phyloP scores from a whole-genome alignment of 2,888 invertebrate species.

The Nomada ferruginata region DNA sequence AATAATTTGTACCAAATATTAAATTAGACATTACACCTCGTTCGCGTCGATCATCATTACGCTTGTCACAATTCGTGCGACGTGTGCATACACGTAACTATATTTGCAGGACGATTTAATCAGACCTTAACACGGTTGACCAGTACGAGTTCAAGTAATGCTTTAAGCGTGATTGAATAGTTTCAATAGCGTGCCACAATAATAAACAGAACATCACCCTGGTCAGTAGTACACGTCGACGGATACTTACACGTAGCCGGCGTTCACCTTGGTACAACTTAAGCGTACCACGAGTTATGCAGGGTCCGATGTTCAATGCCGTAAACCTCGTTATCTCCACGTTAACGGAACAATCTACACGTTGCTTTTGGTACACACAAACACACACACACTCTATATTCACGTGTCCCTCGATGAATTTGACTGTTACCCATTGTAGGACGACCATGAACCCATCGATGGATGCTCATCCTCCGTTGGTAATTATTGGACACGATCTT shows the following conservation, averaged over 20 bases:
- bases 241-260: neutral
- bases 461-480: neutral
- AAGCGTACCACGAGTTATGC: conserved; percentile 53
- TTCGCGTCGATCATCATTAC: neutral
- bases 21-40: neutral
- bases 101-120: conserved; percentile 16
- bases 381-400: neutral
- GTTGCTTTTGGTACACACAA: neutral
- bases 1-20: no score
- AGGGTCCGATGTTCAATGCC: conserved; percentile 72
- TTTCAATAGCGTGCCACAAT: conserved; percentile 4
- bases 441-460: neutral
- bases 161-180: neutral
- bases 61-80: no score
- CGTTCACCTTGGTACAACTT: conserved; percentile 57
- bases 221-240: neutral
- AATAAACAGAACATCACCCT: no score
- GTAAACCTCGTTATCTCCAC: conserved; percentile 54
- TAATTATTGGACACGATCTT: neutral
- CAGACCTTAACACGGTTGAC: neutral
- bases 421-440: neutral
- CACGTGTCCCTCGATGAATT: neutral
- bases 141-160: conserved; percentile 4
- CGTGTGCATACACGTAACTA: neutral
- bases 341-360: neutral